Evolutionary conservation across 1,140 invertebrate species (phyloP), one percentile per base, ranked within the genome.

Genomic region (Achroia grisella): DNA sequence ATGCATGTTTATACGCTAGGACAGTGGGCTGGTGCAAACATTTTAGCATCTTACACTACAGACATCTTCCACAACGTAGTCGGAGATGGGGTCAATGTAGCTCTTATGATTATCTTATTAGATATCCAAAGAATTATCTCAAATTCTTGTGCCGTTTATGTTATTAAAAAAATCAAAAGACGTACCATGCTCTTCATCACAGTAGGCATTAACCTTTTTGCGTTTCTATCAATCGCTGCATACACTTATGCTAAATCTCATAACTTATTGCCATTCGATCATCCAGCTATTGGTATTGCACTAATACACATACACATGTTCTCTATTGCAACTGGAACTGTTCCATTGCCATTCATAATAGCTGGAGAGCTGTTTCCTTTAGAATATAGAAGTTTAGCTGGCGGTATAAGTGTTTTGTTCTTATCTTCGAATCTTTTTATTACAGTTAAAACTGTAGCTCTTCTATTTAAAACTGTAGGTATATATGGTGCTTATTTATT

Each of bases 71-170:
- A 14, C 32, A 15, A 23, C 9, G 28, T 14, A 15, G 12, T 15
- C 6, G 30, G 13, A 1, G 13, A 23, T 4, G 52, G 85, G 0
- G 60, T 78, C 0, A 75, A 92, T 50, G 85, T 87, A 10, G 87
- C 89, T 42, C 91, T 48, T 62, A 92, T 40, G 79, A 94, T 62
- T 92, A 91, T 70, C 55, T 83, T 32, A 81, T 90, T 52, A 81
- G 93, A 66, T 62, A 91, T n/a, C 8, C 90, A 36, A 77, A 62
- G 79, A 78, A 87, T 51, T 14, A 86, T 56, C 9, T 89, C 12
- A 61, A 88, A 74, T 44, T 44, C 57, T 5, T 2, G 71, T 0
- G 72, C 71, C 0, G 52, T 81, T 0, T 81, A 58, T 23, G 46
- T 81, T 0, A 71, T 84, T 9, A 69, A 77, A 13, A 71, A 52